Conservation (phyloP, 2,888 invertebrate genomes). For the Linnaemya vulpina region DNA sequence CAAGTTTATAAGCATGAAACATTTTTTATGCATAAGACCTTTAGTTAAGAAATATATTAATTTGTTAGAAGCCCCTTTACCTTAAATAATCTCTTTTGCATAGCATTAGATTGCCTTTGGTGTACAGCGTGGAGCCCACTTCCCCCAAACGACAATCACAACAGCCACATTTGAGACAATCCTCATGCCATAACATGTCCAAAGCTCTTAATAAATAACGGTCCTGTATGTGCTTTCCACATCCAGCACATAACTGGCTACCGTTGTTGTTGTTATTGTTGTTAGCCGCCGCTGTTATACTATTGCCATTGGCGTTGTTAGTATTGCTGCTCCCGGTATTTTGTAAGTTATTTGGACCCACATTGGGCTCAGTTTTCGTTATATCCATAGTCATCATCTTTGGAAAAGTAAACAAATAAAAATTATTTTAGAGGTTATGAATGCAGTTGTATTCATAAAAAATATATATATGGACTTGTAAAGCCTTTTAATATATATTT, state of each 20-base stretch:
- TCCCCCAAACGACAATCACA: slow-evolving; percentile 98
- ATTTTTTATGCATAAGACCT: no score
- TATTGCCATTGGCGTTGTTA: slow-evolving; percentile 71
- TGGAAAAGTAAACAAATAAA: slow-evolving; percentile 45
- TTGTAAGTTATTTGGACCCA: slow-evolving; percentile 81
- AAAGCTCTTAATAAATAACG: slow-evolving; percentile 95
- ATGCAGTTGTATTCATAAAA: no score
- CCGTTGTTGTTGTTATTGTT: slow-evolving; percentile 81
- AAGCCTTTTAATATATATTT: no score
- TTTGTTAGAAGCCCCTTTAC: slow-evolving; percentile 84
- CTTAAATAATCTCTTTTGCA: slow-evolving; percentile 98
- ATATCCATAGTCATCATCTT: slow-evolving; percentile 94
- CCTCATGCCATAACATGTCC: slow-evolving; percentile 98
- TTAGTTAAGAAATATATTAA: no score
- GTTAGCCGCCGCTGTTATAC: slow-evolving; percentile 75
- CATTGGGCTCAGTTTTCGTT: slow-evolving; percentile 88
- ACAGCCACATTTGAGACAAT: slow-evolving; percentile 98
- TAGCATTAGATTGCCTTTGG: slow-evolving; percentile 96
- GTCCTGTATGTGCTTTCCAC: slow-evolving; percentile 96
- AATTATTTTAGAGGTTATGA: no score
- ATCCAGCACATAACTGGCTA: slow-evolving; percentile 94
- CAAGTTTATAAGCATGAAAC: no score
- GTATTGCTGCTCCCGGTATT: slow-evolving; percentile 74
- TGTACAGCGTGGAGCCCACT: slow-evolving; percentile 97
- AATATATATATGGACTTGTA: no score